A percentile compares a stretch with the other conserved stretches of the same genome.
Evolutionary conservation across 2,797 vertebrate species (phyloP).

Genomic region (Gobionotothen gibberifrons): DNA sequence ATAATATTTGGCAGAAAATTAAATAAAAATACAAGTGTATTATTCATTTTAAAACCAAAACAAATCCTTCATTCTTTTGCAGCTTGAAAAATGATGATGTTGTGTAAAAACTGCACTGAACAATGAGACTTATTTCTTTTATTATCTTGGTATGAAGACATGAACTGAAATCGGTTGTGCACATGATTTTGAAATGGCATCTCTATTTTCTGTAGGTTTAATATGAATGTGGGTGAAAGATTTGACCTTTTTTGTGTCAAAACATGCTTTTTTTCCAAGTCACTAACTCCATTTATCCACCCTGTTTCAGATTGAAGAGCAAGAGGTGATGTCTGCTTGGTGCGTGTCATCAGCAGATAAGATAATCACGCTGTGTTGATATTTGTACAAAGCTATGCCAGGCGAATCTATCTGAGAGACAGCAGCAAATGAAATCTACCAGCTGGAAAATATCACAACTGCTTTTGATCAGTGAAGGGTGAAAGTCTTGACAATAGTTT

Average conservation of each 20-base stretch:
- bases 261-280: background rate
- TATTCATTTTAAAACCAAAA: background rate
- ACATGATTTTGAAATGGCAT: background rate
- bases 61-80: no score
- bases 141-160: background rate
- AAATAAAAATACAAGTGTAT: background rate
- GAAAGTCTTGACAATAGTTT: conserved; percentile 47
- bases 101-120: background rate
- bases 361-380: conserved; percentile 52
- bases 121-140: background rate
- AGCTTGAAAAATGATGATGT: background rate
- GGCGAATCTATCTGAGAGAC: conserved; percentile 41
- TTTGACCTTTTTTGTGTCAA: background rate
- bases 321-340: conserved; percentile 22
- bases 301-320: conserved; percentile 9
- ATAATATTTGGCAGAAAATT: background rate
- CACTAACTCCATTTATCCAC: conserved; percentile 7
- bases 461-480: conserved; percentile 45
- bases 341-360: conserved; percentile 50
- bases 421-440: conserved; percentile 55
- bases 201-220: background rate
- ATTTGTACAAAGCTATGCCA: conserved; percentile 48
- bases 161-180: background rate
- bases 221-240: background rate
- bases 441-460: conserved; percentile 48